phyloP scores from a whole-genome alignment of 2,113 vertebrate species.

The Numenius arquata region DNA sequence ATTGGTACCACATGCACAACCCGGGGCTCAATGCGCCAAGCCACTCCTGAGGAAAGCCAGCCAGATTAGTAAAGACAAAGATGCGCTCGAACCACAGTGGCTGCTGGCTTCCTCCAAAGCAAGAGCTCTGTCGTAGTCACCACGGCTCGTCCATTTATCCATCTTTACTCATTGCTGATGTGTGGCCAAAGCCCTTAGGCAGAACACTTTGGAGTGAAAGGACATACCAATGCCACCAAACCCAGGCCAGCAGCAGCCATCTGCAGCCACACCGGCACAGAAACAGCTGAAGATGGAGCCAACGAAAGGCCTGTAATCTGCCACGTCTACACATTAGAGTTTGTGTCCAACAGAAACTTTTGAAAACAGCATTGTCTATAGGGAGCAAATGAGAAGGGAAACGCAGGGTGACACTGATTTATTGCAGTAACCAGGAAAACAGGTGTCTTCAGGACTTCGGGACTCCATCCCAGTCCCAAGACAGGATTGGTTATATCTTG shows the following conservation, averaged over 20 bases:
- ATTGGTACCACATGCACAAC: not conserved
- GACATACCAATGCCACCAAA: fast-evolving
- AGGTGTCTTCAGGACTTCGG: not conserved
- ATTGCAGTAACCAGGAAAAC: not conserved
- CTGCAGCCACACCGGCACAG: fast-evolving
- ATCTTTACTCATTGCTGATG: not conserved
- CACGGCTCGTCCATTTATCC: fast-evolving
- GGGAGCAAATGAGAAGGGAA: not conserved
- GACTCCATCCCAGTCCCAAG: not conserved
- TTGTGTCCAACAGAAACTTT: not conserved
- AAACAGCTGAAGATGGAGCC: not conserved
- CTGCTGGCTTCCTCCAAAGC: not conserved
- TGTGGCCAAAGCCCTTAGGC: not conserved
- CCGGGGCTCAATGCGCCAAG: not conserved
- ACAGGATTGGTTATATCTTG: not conserved
- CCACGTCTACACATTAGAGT: not conserved
- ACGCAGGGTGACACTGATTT: not conserved
- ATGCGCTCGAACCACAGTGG: fast-evolving
- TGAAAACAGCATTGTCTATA: not conserved
- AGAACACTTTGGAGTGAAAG: not conserved
- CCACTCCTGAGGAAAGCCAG: not conserved
- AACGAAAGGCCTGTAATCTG: not conserved
- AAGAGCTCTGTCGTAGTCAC: fast-evolving
- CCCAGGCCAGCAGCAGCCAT: not conserved
- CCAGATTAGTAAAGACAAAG: not conserved